Conservation (phyloP, 2,888 invertebrate species). For the Scaptomyza reducta region DNA sequence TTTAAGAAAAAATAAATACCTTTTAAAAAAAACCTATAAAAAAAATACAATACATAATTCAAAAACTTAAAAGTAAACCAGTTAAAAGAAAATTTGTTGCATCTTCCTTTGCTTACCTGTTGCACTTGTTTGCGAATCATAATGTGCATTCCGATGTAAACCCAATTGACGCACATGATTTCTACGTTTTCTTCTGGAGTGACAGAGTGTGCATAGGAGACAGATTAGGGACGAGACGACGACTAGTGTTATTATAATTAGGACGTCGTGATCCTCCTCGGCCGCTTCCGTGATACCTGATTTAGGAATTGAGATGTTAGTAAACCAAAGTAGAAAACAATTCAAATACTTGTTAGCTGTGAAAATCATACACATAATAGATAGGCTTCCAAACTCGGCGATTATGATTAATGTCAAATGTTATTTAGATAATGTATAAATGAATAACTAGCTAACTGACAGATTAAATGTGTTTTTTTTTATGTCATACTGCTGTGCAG, state of each 20-base stretch:
- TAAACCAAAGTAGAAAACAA: slow-evolving; percentile 37
- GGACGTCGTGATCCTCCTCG: slow-evolving; percentile 85
- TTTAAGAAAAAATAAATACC: slow-evolving; percentile 36
- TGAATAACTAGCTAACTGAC: slow-evolving; percentile 33
- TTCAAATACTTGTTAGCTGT: slow-evolving; percentile 24
- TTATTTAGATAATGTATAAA: slow-evolving; percentile 25
- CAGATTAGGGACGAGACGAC: slow-evolving; percentile 85
- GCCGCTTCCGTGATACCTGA: slow-evolving; percentile 84
- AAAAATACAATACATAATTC: slow-evolving; percentile 19
- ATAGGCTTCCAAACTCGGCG: slow-evolving; percentile 22
- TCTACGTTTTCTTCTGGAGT: slow-evolving; percentile 85
- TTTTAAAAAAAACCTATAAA: slow-evolving; percentile 64
- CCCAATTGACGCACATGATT: slow-evolving; percentile 84
- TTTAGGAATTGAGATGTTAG: slow-evolving; percentile 15
- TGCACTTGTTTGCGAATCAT: slow-evolving; percentile 85
- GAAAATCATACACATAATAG: slow-evolving; percentile 24
- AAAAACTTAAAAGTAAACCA: background rate
- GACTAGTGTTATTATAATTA: slow-evolving; percentile 85
- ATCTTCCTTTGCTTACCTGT: slow-evolving; percentile 79
- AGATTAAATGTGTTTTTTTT: slow-evolving; percentile 19
- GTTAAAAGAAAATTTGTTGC: background rate
- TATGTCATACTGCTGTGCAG: slow-evolving; percentile 28
- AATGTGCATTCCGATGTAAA: slow-evolving; percentile 84
- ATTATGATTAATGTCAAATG: slow-evolving; percentile 25
- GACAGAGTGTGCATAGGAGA: slow-evolving; percentile 85